Percentiles rank a stretch among this genome's conserved stretches.
phyloP scores from a whole-genome alignment of 2,888 invertebrate species.

The Amiota minor region DNA sequence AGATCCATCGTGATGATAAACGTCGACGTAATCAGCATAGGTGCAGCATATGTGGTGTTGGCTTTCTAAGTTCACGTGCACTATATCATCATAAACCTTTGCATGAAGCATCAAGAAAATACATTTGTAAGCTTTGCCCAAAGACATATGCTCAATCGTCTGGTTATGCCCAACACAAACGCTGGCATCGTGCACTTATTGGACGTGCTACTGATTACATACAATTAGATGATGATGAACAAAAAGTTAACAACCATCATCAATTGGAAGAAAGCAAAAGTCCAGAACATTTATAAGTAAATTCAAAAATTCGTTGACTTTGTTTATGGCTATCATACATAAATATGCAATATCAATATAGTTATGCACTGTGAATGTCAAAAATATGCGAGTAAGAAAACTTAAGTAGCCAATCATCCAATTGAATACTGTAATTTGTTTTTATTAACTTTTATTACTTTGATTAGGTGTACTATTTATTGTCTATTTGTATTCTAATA shows the following conservation, averaged over 20 bases:
- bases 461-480: too few species aligned
- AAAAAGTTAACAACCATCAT: too few species aligned
- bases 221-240: not conserved
- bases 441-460: too few species aligned
- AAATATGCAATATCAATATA: not conserved
- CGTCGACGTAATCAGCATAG: constrained; percentile 47
- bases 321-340: not conserved
- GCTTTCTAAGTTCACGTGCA: constrained; percentile 58
- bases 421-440: too few species aligned
- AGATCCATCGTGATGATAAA: constrained; percentile 45
- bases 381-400: too few species aligned
- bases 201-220: constrained; percentile 41
- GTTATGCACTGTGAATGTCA: too few species aligned
- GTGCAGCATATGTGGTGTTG: constrained; percentile 53
- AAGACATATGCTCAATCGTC: constrained; percentile 61
- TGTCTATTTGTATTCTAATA: too few species aligned
- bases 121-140: constrained; percentile 57
- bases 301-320: not conserved
- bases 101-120: constrained; percentile 51
- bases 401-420: too few species aligned
- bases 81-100: constrained; percentile 57
- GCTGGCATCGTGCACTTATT: constrained; percentile 51
- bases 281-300: too few species aligned
- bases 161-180: constrained; percentile 64
- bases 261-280: too few species aligned